Base-by-base conservation (phyloP, 2,797 vertebrate genomes). In the Crotalus adamanteus region DNA sequence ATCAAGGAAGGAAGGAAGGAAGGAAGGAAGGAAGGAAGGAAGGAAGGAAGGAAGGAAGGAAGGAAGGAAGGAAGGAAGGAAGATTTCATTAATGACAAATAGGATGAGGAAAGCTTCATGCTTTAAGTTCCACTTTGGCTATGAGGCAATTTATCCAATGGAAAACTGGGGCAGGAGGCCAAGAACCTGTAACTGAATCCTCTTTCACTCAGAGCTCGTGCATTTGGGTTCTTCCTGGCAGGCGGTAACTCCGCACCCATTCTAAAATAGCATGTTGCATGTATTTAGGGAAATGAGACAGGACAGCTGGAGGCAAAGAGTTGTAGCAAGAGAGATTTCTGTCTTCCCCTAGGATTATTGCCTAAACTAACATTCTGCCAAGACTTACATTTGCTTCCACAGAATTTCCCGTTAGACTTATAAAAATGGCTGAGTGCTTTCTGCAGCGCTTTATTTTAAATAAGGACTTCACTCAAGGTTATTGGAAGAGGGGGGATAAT, bases 131-230 rank as follows among this genome's bases (percentile, higher is more conserved):
- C 83, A 61, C 25, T 90, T 87, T 28, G 53, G 88, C 53, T 60
- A 22, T 20, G n/a, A 69, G 88, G 53, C 55, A 12, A 47, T 88
- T 53, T 6, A 47, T 69, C 93, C 86, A 87, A 42, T 42, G 85
- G 88, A 78, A 87, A 90, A 90, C 20, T 9, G 83, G 93, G 85
- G 83, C 91, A 78, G 0, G 22, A 31, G 14, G 61, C 91, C 91
- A 92, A 63, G n/a, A 73, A 53, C 55, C 88, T 42, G 88, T 42
- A 90, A 93, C 12, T 42, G 56, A 57, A 92, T 63, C 61, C 55
- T 61, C 12, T n/a, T 6, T 26, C 55, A 14, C n/a, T 61, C 61
- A 47, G 53, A 25, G 61, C 55, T 55, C 61, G 53, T 8, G 9
- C 53, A 26, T 88, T 47, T n/a, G 65, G 22, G 57, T 20, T 78